Evolutionary conservation across 2,888 invertebrate genomes (phyloP).

Genomic region (Vannuccia rotundouncinata): DNA sequence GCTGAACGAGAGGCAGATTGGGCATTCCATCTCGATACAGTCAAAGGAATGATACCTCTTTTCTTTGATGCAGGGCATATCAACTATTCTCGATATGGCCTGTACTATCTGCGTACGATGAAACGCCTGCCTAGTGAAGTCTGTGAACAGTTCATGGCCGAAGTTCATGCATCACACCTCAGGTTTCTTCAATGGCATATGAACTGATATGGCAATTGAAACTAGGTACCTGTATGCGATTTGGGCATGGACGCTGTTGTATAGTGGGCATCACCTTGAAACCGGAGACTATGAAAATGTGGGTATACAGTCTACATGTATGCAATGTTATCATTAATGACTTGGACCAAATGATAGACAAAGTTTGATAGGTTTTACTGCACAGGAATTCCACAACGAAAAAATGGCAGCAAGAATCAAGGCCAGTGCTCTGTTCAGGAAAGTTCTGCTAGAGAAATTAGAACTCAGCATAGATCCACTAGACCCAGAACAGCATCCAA

Average conservation of each 20-base stretch:
- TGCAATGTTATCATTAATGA: slow-evolving; percentile 33
- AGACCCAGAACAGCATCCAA: not conserved
- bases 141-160: not conserved
- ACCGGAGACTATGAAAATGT: slow-evolving; percentile 41
- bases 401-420: slow-evolving; percentile 23
- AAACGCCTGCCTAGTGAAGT: not conserved
- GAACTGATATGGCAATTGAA: not conserved
- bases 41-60: not conserved
- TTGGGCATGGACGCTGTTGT: slow-evolving; percentile 42
- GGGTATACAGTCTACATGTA: slow-evolving; percentile 43
- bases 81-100: not conserved
- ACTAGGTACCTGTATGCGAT: slow-evolving; percentile 35
- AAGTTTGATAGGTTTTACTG: not conserved
- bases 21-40: not conserved
- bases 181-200: not conserved
- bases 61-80: not conserved
- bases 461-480: not conserved
- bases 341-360: slow-evolving; percentile 25
- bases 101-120: not conserved
- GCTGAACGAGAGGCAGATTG: not conserved
- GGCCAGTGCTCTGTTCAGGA: not conserved
- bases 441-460: not conserved
- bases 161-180: not conserved
- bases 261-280: slow-evolving; percentile 40
- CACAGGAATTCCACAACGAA: slow-evolving; percentile 3